Evolutionary conservation across 2,797 vertebrate genomes (phyloP).

Genomic region (Phoeniculus purpureus): DNA sequence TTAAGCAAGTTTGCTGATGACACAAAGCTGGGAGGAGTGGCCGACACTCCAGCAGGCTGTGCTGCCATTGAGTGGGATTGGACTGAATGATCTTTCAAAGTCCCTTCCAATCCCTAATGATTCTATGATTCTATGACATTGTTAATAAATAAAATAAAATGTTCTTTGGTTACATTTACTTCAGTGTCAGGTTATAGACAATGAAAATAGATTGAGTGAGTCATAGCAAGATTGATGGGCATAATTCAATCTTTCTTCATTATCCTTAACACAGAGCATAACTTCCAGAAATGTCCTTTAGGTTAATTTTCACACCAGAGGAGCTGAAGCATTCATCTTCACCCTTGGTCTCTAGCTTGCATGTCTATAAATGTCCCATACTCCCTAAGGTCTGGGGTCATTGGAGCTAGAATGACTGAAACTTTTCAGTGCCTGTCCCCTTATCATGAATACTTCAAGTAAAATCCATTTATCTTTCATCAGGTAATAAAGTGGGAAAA

Average conservation of each 20-base stretch:
- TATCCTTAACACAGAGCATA: not conserved
- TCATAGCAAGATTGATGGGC: not conserved
- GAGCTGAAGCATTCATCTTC: not conserved
- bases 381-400: not conserved
- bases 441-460: not conserved
- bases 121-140: not conserved
- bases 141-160: not conserved
- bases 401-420: not conserved
- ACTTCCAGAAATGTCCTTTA: not conserved
- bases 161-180: not conserved
- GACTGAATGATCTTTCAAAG: no score
- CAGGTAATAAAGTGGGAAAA: not conserved
- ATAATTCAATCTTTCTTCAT: not conserved
- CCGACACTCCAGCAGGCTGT: no score
- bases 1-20: no score
- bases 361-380: fast-evolving
- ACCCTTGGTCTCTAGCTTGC: not conserved
- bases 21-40: no score
- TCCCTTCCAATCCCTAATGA: no score
- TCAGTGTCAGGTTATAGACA: not conserved
- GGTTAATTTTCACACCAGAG: not conserved
- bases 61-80: no score
- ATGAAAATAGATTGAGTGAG: not conserved
- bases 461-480: not conserved
- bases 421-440: not conserved